Conservation (phyloP, 2,113 vertebrate species). For the Raja brachyura region DNA sequence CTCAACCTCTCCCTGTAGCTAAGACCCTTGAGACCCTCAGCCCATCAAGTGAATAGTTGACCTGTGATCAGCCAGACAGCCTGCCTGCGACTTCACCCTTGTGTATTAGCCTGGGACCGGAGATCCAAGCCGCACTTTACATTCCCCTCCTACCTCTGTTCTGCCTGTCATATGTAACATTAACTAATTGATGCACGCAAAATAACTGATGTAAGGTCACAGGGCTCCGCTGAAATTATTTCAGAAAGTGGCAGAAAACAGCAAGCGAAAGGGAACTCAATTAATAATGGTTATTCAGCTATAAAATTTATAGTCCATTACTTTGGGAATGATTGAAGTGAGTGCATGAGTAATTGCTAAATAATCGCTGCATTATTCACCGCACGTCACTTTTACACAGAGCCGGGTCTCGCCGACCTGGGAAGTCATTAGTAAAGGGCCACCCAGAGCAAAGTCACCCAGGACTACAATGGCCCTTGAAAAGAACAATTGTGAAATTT, state of each 20-base stretch:
- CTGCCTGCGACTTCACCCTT: neutral
- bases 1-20: no score
- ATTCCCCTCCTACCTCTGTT: conserved; percentile 21
- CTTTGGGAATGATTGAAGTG: conserved; percentile 37
- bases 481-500: conserved; percentile 35
- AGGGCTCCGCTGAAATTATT: conserved; percentile 22
- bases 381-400: conserved; percentile 24
- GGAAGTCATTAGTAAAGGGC: conserved; percentile 31
- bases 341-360: conserved; percentile 37
- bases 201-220: conserved; percentile 30
- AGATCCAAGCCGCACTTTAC: neutral
- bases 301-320: conserved; percentile 39
- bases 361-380: conserved; percentile 27
- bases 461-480: neutral
- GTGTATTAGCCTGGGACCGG: no score
- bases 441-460: conserved; percentile 32
- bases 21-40: no score
- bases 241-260: conserved; percentile 33
- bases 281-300: conserved; percentile 38
- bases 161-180: conserved; percentile 31
- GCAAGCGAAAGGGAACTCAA: conserved; percentile 34
- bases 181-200: conserved; percentile 35
- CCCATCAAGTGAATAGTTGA: neutral
- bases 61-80: neutral
- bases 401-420: conserved; percentile 1